Percentiles rank a stretch among this genome's conserved stretches.
Conservation (phyloP, 2,888 invertebrate species). For the Cantharis rufa region DNA sequence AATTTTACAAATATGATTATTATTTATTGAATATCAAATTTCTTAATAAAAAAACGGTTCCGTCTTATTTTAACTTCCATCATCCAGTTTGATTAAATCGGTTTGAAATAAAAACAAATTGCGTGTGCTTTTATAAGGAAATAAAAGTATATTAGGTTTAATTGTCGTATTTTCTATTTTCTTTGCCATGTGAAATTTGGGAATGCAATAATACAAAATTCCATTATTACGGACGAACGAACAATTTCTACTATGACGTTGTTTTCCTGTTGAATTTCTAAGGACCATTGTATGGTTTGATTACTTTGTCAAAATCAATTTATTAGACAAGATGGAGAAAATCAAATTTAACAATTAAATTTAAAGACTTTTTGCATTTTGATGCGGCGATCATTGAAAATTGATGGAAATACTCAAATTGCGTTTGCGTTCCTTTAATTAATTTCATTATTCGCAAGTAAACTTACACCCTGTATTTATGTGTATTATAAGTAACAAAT, state of each 20-base stretch:
- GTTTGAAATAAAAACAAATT: not conserved
- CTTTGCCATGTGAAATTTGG: not conserved
- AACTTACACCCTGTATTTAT: no score
- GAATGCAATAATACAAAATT: not conserved
- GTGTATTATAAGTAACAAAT: not conserved
- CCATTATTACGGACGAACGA: not conserved
- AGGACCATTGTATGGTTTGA: conserved; percentile 7
- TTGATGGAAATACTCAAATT: not conserved
- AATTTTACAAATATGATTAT: not conserved
- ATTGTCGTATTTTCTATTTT: not conserved
- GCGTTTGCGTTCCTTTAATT: not conserved
- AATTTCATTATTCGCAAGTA: not conserved
- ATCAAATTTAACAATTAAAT: not conserved
- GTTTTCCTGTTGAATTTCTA: conserved; percentile 9
- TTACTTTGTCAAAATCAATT: conserved; percentile 16
- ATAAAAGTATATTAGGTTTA: not conserved
- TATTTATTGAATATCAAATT: not conserved
- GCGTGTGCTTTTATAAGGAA: not conserved
- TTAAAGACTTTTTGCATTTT: not conserved
- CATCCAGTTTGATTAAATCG: not conserved
- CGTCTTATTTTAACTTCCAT: not conserved
- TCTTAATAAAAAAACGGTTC: not conserved
- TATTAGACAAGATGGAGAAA: conserved; percentile 6
- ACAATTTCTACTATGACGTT: not conserved
- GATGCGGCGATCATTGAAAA: not conserved